Conservation (phyloP, 2,888 invertebrate species). For the Temnothorax rugatulus region DNA sequence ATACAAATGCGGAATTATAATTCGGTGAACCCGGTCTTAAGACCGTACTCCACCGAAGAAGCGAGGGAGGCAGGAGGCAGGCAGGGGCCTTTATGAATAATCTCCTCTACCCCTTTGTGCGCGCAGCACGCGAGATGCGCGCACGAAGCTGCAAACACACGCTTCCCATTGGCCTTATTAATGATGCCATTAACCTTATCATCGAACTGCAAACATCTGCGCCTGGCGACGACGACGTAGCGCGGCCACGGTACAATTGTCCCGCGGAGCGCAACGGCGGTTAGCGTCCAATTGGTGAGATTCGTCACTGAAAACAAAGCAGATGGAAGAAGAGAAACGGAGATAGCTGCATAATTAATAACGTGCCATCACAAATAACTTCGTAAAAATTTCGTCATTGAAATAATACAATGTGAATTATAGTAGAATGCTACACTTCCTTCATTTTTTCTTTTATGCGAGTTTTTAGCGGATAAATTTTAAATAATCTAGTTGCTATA, state of each 20-base stretch:
- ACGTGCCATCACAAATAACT: background rate
- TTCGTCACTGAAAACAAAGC: constrained; percentile 28
- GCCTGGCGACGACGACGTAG: constrained; percentile 25
- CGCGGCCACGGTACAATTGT: constrained; percentile 53
- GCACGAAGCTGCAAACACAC: constrained; percentile 68
- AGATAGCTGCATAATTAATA: background rate
- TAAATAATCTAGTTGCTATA: background rate
- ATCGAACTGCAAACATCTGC: constrained; percentile 77
- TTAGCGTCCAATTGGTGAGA: constrained; percentile 37
- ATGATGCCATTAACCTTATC: constrained; percentile 80
- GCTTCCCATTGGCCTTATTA: constrained; percentile 79
- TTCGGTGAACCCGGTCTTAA: constrained; percentile 75
- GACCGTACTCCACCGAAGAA: constrained; percentile 59
- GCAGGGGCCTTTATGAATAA: constrained; percentile 70
- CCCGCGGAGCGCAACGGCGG: constrained; percentile 27
- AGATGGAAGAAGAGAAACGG: constrained; percentile 8
- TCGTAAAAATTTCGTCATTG: background rate
- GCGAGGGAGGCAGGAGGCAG: background rate
- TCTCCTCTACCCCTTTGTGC: constrained; percentile 66
- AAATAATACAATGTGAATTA: background rate
- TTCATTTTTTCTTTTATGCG: background rate
- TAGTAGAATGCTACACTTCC: background rate
- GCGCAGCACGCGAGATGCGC: constrained; percentile 63
- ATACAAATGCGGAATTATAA: constrained; percentile 85
- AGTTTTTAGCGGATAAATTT: constrained; percentile 1